These are phyloP conservation scores for Tetramorium alpestre DNA, from an alignment of 1,140 invertebrate species.

Conservation along the genomic window DNA sequence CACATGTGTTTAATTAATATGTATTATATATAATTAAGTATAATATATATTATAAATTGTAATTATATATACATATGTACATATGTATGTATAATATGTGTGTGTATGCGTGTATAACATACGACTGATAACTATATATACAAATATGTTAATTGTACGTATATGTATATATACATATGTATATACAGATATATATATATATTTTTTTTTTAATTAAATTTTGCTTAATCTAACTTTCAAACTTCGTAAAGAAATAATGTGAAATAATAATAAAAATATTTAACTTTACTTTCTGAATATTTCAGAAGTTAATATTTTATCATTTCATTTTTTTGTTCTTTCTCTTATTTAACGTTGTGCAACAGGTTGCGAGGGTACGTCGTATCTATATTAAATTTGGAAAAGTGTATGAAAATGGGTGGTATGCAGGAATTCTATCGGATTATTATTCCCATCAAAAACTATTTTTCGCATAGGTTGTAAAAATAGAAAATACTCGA, in stretches of 20 bases:
- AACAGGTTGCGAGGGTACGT: not conserved
- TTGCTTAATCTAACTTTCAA: not conserved
- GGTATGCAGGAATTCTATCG: not conserved
- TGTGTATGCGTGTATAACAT: not conserved
- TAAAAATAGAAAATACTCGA: not conserved
- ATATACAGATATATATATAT: not conserved
- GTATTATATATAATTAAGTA: not conserved
- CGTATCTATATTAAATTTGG: not conserved
- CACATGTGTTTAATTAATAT: not conserved
- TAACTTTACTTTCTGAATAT: not conserved
- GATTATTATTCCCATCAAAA: not conserved
- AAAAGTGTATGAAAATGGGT: not conserved
- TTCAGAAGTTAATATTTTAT: not conserved
- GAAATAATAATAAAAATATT: not conserved
- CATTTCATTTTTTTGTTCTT: not conserved
- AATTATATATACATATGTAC: not conserved
- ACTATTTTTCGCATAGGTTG: slow-evolving; percentile 38
- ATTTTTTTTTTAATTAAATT: not conserved
- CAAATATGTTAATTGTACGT: no score
- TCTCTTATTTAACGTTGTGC: not conserved
- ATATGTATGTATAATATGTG: not conserved
- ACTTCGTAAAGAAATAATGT: not conserved
- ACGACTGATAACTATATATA: not conserved
- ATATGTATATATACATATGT: not conserved
- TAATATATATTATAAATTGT: not conserved